Conservation (phyloP, 2,113 vertebrate species). For the Cryptotis parvus region DNA sequence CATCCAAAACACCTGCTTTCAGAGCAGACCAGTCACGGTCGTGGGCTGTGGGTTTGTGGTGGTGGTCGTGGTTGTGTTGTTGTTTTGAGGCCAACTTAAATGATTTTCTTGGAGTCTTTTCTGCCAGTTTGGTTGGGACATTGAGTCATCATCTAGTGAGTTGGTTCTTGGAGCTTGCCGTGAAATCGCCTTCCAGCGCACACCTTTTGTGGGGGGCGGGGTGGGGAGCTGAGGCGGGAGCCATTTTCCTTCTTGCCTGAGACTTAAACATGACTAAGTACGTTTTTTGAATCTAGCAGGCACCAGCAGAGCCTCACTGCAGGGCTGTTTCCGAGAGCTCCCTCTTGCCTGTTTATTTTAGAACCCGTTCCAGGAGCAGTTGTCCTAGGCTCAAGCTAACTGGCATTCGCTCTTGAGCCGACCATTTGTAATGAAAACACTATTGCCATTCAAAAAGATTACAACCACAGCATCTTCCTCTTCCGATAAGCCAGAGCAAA, state of each 20-base stretch:
- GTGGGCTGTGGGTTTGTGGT: conserved; percentile 50
- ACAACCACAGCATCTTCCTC: conserved; percentile 68
- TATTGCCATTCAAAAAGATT: conserved; percentile 76
- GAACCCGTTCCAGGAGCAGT: conserved; percentile 61
- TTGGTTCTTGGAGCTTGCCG: conserved; percentile 73
- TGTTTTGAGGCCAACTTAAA: conserved; percentile 72
- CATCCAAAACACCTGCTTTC: conserved; percentile 59
- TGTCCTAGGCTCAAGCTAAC: conserved; percentile 73
- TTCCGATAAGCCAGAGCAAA: conserved; percentile 71
- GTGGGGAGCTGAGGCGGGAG: conserved; percentile 68
- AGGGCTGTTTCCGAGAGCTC: conserved; percentile 72
- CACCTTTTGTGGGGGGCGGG: conserved; percentile 38
- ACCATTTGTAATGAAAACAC: conserved; percentile 78
- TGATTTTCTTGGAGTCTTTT: conserved; percentile 69
- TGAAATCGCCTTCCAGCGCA: conserved; percentile 81
- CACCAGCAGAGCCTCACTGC: conserved; percentile 62
- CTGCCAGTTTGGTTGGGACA: conserved; percentile 69
- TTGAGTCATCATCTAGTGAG: conserved; percentile 48
- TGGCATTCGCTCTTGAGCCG: conserved; percentile 79
- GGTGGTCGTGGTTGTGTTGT: conserved; percentile 12
- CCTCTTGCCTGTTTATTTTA: conserved; percentile 73
- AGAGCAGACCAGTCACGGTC: conserved; percentile 57
- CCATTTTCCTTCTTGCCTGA: conserved; percentile 89
- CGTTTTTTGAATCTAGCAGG: conserved; percentile 77
- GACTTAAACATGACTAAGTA: conserved; percentile 84